Evolutionary conservation across 2,888 invertebrate species (phyloP), one percentile per base, ranked within the genome.

Genomic region (Erebia aethiops): DNA sequence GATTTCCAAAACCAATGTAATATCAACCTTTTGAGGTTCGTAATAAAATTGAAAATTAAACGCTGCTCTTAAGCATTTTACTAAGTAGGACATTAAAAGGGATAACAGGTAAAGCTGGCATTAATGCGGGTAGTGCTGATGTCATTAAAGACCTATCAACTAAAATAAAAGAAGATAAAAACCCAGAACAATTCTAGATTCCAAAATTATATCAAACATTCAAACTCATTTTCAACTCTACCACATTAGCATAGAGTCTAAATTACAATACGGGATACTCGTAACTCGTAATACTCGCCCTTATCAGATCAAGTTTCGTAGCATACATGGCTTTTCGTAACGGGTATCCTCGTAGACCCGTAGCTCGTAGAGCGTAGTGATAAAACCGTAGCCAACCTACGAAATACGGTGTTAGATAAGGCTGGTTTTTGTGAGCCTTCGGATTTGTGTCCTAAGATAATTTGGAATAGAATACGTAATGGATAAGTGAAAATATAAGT

Each of bases 311-410:
- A 52, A 69, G 69, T 56, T 52, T 65, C 69, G 69, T 69, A 72
- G 72, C 72, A 62, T 54, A 62, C 64, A 49, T 69, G 64, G 52
- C 70, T 16, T 54, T 54, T 18, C 54, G 54, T 54, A 54, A 18
- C 16, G 54, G 51, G 54, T 43, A 11, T 9, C 10, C 9, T 43
- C 43, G 52, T 54, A 18, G 54, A 16, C 10, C 26, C 69, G 72
- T 69, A 72, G 72, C 69, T 60, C 72, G 72, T 66, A 71, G 70
- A 52, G 41, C 62, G 56, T 71, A 56, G 67, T 67, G 61, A 67
- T 62, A 71, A 67, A 51, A 52, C 67, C 74, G 72, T 74, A 74
- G 72, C 66, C 65, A 35, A 52, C 67, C 72, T 74, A 74, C 74
- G 70, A 74, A 74, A 74, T 74, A 72, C 71, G 64, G 64, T 51